Conservation (phyloP, 2,888 invertebrate species). For the Andrena bicolor region DNA sequence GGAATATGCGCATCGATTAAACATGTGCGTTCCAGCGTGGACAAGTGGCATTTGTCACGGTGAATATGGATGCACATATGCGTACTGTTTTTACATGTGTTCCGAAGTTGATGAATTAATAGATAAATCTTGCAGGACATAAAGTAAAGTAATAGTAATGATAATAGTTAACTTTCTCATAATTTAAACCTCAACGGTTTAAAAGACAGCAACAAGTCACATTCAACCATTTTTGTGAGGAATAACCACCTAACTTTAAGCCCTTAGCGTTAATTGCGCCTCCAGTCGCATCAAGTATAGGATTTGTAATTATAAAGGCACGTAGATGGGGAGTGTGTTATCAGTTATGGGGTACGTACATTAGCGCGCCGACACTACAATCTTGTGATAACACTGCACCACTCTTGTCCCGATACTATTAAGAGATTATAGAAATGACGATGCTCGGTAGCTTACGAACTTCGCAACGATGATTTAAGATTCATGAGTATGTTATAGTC, state of each 20-base stretch:
- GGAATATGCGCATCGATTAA: constrained; percentile 31
- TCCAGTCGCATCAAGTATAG: neutral
- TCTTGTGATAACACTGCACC: constrained; percentile 37
- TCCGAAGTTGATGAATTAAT: neutral
- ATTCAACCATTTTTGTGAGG: too few species aligned
- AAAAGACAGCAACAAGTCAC: too few species aligned
- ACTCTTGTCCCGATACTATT: constrained; percentile 34
- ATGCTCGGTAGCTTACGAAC: neutral
- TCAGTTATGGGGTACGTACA: constrained; percentile 33
- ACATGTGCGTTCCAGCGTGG: neutral
- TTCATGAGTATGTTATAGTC: neutral
- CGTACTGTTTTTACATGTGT: neutral
- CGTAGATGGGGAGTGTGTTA: constrained; percentile 1
- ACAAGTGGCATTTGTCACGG: neutral
- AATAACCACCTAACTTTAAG: neutral
- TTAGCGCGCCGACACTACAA: constrained; percentile 33
- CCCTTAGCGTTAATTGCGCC: constrained; percentile 6
- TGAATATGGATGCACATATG: neutral
- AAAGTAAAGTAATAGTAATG: too few species aligned
- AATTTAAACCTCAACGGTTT: too few species aligned
- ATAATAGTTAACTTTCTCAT: too few species aligned
- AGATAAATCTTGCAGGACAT: too few species aligned
- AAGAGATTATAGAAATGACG: constrained; percentile 42
- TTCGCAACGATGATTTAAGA: constrained; percentile 7
- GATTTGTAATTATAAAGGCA: constrained; percentile 32